These are phyloP conservation scores for Festucalex cinctus DNA, from an alignment of 2,113 vertebrate species.

Conservation along the genomic window DNA sequence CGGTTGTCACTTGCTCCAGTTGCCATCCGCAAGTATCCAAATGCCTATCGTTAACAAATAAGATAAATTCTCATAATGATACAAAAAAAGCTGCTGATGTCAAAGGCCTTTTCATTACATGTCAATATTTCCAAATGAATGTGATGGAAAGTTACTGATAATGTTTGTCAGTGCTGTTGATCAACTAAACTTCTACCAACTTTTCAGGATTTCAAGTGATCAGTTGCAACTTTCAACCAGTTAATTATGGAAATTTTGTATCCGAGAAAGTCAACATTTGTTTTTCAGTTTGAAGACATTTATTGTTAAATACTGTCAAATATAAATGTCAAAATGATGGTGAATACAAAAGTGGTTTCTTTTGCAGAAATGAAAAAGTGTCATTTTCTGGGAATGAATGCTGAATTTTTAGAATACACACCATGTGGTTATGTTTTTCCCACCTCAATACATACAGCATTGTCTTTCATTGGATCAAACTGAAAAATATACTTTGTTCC, in stretches of 20 bases:
- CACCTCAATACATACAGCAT: slow-evolving; percentile 3
- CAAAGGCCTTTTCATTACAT: too few species aligned
- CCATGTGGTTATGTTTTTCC: slow-evolving; percentile 8
- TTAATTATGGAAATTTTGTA: not conserved
- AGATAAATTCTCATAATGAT: too few species aligned
- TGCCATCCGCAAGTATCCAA: too few species aligned
- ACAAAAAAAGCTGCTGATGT: too few species aligned
- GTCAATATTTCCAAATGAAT: too few species aligned
- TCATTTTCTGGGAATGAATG: not conserved
- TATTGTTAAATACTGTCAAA: slow-evolving; percentile 56
- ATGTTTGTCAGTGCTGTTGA: too few species aligned
- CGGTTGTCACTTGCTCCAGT: too few species aligned
- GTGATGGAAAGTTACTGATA: too few species aligned
- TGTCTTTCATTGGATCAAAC: slow-evolving; percentile 2
- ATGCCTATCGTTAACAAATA: too few species aligned
- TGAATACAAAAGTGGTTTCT: slow-evolving; percentile 40
- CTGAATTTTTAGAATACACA: slow-evolving; percentile 14
- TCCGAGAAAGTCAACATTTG: not conserved
- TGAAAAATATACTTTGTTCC: slow-evolving; percentile 4
- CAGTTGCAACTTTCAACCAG: not conserved
- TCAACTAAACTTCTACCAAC: too few species aligned
- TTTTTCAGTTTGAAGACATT: slow-evolving; percentile 42
- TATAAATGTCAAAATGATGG: slow-evolving; percentile 52
- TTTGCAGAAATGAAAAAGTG: slow-evolving; percentile 35
- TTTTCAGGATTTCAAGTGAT: too few species aligned